phyloP scores from a whole-genome alignment of 2,888 invertebrate genomes.

The Latrodectus hesperus region DNA sequence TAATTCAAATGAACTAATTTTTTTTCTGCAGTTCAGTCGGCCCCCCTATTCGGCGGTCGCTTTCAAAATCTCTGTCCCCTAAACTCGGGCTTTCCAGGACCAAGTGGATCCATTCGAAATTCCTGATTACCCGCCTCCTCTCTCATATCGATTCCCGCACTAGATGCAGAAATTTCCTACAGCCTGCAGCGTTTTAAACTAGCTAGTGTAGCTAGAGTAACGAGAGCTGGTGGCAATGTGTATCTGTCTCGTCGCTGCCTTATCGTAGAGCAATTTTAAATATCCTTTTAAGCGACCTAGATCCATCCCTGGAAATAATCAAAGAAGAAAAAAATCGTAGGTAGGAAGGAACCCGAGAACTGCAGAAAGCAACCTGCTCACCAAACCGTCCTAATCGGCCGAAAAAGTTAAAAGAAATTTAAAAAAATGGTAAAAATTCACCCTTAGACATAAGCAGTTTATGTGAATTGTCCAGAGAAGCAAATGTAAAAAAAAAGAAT shows the following conservation, averaged over 20 bases:
- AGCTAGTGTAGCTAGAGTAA: slow-evolving; percentile 64
- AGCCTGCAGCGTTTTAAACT: slow-evolving; percentile 55
- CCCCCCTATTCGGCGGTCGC: background rate
- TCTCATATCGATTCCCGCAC: slow-evolving; percentile 47
- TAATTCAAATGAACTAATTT: background rate
- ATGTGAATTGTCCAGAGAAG: background rate
- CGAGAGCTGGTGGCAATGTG: slow-evolving; percentile 28
- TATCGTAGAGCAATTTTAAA: slow-evolving; percentile 43
- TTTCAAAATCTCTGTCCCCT: background rate
- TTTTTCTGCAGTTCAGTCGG: background rate
- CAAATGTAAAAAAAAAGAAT: background rate
- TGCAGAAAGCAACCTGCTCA: background rate
- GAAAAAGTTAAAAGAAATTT: background rate
- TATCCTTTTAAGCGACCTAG: slow-evolving; percentile 8
- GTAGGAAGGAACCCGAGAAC: background rate
- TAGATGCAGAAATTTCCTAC: slow-evolving; percentile 55
- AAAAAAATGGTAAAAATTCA: background rate
- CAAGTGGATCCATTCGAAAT: slow-evolving; percentile 27
- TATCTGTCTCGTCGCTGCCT: slow-evolving; percentile 55
- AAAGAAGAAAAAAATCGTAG: background rate
- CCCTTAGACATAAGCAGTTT: background rate
- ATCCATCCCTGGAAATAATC: background rate
- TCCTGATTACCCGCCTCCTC: slow-evolving; percentile 23
- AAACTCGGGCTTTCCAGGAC: background rate
- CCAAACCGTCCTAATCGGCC: slow-evolving; percentile 48